Percentiles rank a stretch among this genome's conserved stretches.
Conservation (phyloP, 2,797 vertebrate species). For the Pagetopsis macropterus region DNA sequence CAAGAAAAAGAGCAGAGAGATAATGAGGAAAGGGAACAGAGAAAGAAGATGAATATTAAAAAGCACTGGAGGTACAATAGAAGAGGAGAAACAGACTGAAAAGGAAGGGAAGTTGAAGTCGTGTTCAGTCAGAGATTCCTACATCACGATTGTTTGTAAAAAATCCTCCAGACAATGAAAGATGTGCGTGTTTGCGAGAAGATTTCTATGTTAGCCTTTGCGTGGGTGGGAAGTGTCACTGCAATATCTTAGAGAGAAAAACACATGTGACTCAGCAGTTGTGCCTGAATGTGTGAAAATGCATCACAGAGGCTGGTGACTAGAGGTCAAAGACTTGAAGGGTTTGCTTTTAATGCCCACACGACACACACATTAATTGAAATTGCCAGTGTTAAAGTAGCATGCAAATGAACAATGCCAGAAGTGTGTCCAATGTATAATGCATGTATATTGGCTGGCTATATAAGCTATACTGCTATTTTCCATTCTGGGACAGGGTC, state of each 20-base stretch:
- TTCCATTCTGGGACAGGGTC: no score
- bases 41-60: background rate
- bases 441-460: no score
- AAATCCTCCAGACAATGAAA: background rate
- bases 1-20: background rate
- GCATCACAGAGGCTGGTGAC: constrained; percentile 1
- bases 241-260: background rate
- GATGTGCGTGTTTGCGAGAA: background rate
- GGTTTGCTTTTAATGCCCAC: background rate
- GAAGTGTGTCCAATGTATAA: no score
- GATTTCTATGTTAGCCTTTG: constrained; percentile 7
- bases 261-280: background rate
- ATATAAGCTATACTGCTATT: no score
- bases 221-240: constrained; percentile 21
- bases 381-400: no score
- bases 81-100: background rate
- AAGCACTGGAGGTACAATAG: background rate
- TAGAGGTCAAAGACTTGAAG: background rate
- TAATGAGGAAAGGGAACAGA: constrained; percentile 9
- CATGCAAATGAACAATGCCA: background rate
- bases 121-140: background rate
- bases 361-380: no score
- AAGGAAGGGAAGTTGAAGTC: background rate
- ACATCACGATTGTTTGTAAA: background rate
- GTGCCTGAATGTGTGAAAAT: background rate